These are phyloP conservation scores for Corythoichthys intestinalis DNA, from an alignment of 2,113 vertebrate genomes.

Conservation along the genomic window DNA sequence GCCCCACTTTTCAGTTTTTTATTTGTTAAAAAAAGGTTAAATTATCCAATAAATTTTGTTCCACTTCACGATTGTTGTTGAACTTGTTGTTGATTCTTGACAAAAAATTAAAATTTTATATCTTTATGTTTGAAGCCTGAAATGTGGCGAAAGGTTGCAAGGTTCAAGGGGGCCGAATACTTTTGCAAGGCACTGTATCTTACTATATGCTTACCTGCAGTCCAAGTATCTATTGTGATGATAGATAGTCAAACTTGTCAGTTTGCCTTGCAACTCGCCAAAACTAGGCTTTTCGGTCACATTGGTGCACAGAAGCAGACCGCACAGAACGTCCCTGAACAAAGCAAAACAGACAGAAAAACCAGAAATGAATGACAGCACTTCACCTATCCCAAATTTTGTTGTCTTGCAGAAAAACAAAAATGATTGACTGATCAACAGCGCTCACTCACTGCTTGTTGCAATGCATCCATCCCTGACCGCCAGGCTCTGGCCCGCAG, in stretches of 20 bases:
- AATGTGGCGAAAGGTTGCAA: too few species aligned
- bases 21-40: too few species aligned
- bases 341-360: background rate
- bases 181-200: too few species aligned
- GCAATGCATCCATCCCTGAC: slow-evolving; percentile 87
- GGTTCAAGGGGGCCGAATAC: too few species aligned
- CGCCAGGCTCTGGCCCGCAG: slow-evolving; percentile 81
- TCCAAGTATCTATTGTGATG: slow-evolving; percentile 93
- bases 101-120: too few species aligned
- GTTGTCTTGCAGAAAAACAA: background rate
- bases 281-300: slow-evolving; percentile 80
- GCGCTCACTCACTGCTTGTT: slow-evolving; percentile 86
- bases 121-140: too few species aligned
- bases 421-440: background rate
- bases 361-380: background rate
- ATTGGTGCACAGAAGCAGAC: slow-evolving; percentile 90
- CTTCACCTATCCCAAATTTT: background rate
- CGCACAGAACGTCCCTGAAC: slow-evolving; percentile 91
- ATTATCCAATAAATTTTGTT: too few species aligned
- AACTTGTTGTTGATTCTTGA: too few species aligned
- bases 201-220: slow-evolving; percentile 78
- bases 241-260: slow-evolving; percentile 88
- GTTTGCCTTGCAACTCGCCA: slow-evolving; percentile 84
- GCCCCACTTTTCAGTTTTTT: too few species aligned
- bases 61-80: too few species aligned